Base-by-base conservation (phyloP, 2,888 invertebrate genomes). In the Ferrisia virgata region DNA sequence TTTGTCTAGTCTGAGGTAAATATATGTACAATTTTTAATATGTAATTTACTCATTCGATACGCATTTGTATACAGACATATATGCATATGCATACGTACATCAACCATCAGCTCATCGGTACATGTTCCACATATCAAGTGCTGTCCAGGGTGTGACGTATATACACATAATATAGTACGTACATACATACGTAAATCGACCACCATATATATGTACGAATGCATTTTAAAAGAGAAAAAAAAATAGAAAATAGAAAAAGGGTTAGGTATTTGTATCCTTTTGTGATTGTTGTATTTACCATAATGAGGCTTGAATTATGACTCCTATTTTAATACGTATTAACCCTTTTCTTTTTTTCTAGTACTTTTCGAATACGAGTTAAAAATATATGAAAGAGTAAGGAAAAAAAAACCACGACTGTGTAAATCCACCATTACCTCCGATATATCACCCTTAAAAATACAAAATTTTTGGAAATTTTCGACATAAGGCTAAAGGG, bases 1-100 rank as follows among this genome's bases (percentile, higher is more conserved):
- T 72, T 72, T 15, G 72, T 72, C n/a, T 31, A 72, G 33, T 31
- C 36, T 33, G 2, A 0, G 72, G 72, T 72, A 72, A 72, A 72
- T 72, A 72, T 72, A 33, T n/a, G 72, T 31, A 76, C 36, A 76
- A 36, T 76, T 76, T 76, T 76, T 76, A 76, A 76, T 76, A 76
- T 36, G 36, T 76, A 76, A 76, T 76, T 76, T 33, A 36, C 72
- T 64, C 72, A 76, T 76, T 76, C 72, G 72, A 36, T 76, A 76
- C 72, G 72, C 72, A 36, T 33, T 76, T 9, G 72, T 36, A 69
- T 9, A 31, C 11, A 2, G 18, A 53, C 53, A 8, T 47, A n/a
- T n/a, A 47, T 47, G 58, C 25, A 58, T 58, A 58, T 25, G 58
- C 18, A 11, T 58, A 1, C 18, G 8, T 22, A 53, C 22, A 39